phyloP scores from a whole-genome alignment of 2,113 vertebrate genomes.

The Zapus hudsonius region DNA sequence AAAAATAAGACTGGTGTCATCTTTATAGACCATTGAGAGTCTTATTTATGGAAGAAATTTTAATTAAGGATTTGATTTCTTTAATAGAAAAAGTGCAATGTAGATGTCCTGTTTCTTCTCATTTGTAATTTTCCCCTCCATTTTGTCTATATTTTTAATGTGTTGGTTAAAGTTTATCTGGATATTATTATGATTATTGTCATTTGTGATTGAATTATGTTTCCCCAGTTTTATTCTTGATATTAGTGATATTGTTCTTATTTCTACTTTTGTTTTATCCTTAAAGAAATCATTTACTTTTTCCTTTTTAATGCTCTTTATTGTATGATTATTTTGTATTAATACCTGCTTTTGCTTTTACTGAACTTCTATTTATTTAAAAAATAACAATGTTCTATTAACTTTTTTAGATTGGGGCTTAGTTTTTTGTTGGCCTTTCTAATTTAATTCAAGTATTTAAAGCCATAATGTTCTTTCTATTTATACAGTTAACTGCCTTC shows the following conservation, averaged over 20 bases:
- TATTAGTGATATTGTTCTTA: background rate
- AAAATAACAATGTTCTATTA: background rate
- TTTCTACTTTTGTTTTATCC: background rate
- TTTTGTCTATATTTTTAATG: background rate
- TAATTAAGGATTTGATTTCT: background rate
- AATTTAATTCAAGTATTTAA: constrained; percentile 2
- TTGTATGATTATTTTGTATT: background rate
- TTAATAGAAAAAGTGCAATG: background rate
- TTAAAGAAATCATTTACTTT: background rate
- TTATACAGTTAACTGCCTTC: background rate
- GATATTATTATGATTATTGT: background rate
- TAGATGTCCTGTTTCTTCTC: background rate
- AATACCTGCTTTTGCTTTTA: background rate
- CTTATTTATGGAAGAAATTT: constrained; percentile 14
- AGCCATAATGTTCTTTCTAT: background rate
- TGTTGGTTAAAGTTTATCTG: background rate
- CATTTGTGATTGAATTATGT: background rate
- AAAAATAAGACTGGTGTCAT: background rate
- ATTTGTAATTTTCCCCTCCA: background rate
- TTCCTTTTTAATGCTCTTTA: background rate
- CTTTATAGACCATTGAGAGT: background rate
- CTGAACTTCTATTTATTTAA: no score
- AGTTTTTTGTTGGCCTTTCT: background rate
- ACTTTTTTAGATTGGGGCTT: background rate
- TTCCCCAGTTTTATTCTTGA: background rate